These are phyloP conservation scores for Vidua chalybeata DNA, from an alignment of 2,113 vertebrate species.

Conservation along the genomic window DNA sequence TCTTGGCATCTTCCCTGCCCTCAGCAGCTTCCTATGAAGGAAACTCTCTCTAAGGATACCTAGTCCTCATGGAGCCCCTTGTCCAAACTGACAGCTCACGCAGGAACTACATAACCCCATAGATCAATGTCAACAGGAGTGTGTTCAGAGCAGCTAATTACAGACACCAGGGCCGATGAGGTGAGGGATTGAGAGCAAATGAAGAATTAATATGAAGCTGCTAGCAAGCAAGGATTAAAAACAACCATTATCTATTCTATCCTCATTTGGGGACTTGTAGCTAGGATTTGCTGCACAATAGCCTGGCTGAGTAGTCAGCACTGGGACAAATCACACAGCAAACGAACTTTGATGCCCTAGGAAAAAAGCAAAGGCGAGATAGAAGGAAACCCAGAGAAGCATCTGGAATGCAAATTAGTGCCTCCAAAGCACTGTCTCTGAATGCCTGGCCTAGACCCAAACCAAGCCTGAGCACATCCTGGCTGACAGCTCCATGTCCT, in stretches of 20 bases:
- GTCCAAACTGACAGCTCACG: neutral
- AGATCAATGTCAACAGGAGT: neutral
- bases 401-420: slow-evolving; percentile 33
- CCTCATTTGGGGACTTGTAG: neutral
- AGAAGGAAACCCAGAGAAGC: neutral
- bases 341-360: slow-evolving; percentile 35
- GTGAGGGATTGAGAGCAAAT: neutral
- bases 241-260: neutral
- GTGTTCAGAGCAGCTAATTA: slow-evolving; percentile 31
- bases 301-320: slow-evolving; percentile 2
- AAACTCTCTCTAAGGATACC: neutral
- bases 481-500: neutral
- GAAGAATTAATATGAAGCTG: slow-evolving; percentile 24
- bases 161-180: neutral
- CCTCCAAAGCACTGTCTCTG: neutral
- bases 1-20: neutral
- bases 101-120: neutral
- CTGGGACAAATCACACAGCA: slow-evolving; percentile 32
- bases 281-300: neutral
- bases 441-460: slow-evolving; percentile 28
- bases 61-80: neutral
- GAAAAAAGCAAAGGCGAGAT: neutral
- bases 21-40: neutral
- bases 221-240: slow-evolving; percentile 15
- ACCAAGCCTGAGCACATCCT: neutral